These are phyloP conservation scores for Solenodon paradoxus DNA, from an alignment of 2,113 vertebrate species.

Conservation along the genomic window DNA sequence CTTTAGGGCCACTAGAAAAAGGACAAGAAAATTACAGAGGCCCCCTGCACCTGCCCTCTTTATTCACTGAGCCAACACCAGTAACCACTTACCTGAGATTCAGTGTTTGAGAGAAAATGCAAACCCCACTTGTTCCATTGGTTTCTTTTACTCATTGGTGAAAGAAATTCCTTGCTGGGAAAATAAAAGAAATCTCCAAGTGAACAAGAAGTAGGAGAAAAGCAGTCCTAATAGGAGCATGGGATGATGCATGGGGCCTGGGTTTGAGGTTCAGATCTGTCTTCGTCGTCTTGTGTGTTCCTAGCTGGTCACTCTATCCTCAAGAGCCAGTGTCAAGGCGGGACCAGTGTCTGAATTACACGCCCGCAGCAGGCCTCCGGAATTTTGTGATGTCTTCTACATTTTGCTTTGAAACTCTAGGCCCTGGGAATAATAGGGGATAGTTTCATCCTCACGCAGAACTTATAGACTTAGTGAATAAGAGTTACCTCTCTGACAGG, in stretches of 20 bases:
- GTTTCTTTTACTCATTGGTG: background rate
- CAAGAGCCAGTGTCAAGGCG: background rate
- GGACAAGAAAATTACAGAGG: background rate
- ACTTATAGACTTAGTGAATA: background rate
- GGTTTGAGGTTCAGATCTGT: background rate
- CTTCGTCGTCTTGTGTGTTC: background rate
- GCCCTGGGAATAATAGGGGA: background rate
- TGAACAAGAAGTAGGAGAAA: background rate
- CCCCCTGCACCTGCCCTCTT: background rate
- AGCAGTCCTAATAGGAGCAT: background rate
- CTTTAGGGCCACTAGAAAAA: background rate
- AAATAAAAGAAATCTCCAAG: background rate
- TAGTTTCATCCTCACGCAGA: background rate
- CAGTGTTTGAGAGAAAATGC: background rate
- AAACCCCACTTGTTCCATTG: background rate
- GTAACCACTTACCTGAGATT: background rate
- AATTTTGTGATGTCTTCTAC: background rate
- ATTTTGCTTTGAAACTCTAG: background rate
- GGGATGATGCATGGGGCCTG: background rate
- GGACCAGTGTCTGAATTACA: background rate
- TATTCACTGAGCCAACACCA: background rate
- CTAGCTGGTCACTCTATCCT: background rate
- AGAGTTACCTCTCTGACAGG: background rate
- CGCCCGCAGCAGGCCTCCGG: background rate
- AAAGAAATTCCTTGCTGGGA: background rate